phyloP scores from a whole-genome alignment of 2,888 invertebrate genomes.

The Xestia rhomboidea region DNA sequence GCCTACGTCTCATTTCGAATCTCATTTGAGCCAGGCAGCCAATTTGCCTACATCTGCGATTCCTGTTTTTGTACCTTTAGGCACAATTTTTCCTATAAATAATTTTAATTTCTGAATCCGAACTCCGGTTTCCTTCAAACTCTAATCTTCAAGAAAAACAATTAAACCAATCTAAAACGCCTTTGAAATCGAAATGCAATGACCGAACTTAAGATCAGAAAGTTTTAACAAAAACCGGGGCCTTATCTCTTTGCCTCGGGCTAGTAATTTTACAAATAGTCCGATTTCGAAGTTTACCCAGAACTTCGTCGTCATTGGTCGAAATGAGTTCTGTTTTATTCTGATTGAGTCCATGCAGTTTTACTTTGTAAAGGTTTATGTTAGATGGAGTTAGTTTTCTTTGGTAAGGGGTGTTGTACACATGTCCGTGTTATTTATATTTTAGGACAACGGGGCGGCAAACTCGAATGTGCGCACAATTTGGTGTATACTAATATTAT shows the following conservation, averaged over 20 bases:
- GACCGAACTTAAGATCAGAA: conserved; percentile 39
- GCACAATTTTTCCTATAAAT: neutral
- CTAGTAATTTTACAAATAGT: conserved; percentile 61
- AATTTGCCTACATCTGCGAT: too few species aligned
- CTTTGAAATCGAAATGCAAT: conserved; percentile 51
- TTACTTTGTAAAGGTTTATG: conserved; percentile 46
- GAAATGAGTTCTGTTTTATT: conserved; percentile 54
- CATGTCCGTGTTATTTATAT: neutral
- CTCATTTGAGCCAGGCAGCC: too few species aligned
- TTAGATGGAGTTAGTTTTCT: conserved; percentile 20
- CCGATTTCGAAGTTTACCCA: conserved; percentile 54
- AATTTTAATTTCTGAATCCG: neutral
- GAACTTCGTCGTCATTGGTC: conserved; percentile 57
- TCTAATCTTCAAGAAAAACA: conserved; percentile 42
- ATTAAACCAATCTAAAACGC: conserved; percentile 46
- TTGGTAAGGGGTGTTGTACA: neutral
- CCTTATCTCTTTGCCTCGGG: conserved; percentile 48
- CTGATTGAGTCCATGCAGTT: conserved; percentile 52
- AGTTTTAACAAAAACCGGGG: conserved; percentile 47
- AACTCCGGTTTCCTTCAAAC: neutral
- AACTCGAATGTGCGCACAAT: neutral
- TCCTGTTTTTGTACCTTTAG: too few species aligned
- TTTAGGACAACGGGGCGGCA: neutral
- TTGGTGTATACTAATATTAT: too few species aligned
- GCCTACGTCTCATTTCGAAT: too few species aligned